phyloP scores from a whole-genome alignment of 2,113 vertebrate species.

The Phylloscopus trochilus region DNA sequence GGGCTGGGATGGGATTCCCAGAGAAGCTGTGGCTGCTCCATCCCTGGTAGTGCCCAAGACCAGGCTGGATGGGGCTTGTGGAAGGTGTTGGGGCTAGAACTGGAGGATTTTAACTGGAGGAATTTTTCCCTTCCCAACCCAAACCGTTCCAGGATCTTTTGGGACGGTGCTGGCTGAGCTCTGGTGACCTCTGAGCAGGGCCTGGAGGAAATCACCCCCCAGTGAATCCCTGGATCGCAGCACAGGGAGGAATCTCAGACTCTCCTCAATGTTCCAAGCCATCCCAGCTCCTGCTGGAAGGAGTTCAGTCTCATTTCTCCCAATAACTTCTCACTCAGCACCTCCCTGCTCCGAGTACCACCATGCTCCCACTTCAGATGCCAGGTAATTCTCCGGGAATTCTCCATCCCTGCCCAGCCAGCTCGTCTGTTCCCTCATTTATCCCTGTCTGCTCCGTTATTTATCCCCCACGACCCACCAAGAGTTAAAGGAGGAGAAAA shows the following conservation, averaged over 20 bases:
- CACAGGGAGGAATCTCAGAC: accelerated
- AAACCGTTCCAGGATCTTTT: neutral
- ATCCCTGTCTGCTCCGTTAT: neutral
- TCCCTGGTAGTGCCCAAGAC: neutral
- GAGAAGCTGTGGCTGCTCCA: neutral
- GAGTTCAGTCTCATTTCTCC: neutral
- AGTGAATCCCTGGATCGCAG: neutral
- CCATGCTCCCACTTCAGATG: neutral
- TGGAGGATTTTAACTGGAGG: neutral
- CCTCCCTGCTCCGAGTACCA: neutral
- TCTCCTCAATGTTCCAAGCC: neutral
- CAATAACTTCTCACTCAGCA: slow-evolving; percentile 18
- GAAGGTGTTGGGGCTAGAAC: neutral
- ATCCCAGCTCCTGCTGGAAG: neutral
- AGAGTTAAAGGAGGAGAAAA: slow-evolving; percentile 62
- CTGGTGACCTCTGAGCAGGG: neutral
- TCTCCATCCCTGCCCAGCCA: neutral
- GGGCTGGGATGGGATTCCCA: neutral
- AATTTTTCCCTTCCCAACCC: neutral
- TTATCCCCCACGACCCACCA: neutral
- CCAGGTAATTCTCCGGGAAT: neutral
- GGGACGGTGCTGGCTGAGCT: neutral
- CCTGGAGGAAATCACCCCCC: neutral
- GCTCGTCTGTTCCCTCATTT: neutral
- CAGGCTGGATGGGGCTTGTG: accelerated